These are phyloP conservation scores for Lepidocyrtinus sp. DNA, from an alignment of 2,888 invertebrate species.

Conservation along the genomic window DNA sequence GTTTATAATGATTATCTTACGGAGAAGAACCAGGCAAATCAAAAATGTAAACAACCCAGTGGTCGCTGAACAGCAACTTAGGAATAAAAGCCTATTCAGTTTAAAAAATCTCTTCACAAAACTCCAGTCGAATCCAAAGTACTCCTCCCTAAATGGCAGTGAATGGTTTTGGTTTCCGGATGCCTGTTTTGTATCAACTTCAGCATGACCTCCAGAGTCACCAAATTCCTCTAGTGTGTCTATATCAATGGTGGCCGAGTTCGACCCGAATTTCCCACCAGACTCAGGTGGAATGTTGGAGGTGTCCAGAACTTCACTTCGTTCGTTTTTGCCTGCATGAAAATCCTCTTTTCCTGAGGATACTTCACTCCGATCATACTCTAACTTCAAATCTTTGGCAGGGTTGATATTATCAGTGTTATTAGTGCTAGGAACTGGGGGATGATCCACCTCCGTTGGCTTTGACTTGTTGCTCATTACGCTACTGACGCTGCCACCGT, in stretches of 20 bases:
- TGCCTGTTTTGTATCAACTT: not conserved
- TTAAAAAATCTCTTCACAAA: conserved; percentile 67
- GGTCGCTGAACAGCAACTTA: conserved; percentile 61
- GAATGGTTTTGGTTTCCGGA: not conserved
- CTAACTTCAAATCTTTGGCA: too few species aligned
- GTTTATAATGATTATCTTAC: conserved; percentile 41
- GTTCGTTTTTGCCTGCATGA: not conserved
- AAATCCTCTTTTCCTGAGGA: not conserved
- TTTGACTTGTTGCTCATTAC: too few species aligned
- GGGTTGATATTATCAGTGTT: too few species aligned
- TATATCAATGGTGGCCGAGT: not conserved
- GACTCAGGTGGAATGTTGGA: not conserved
- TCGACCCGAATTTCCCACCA: not conserved
- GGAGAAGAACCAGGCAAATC: conserved; percentile 52
- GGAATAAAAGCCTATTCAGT: conserved; percentile 65
- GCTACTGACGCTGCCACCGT: not conserved
- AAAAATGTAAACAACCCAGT: conserved; percentile 62
- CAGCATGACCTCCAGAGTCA: not conserved
- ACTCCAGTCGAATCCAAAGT: conserved; percentile 42
- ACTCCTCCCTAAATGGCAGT: conserved; percentile 25
- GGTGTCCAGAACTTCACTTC: not conserved
- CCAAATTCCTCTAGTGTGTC: not conserved
- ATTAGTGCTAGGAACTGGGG: too few species aligned
- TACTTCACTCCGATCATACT: not conserved
- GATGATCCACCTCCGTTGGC: too few species aligned